These are phyloP conservation scores for Bombus soroeensis DNA, from an alignment of 1,140 invertebrate species.

Conservation along the genomic window DNA sequence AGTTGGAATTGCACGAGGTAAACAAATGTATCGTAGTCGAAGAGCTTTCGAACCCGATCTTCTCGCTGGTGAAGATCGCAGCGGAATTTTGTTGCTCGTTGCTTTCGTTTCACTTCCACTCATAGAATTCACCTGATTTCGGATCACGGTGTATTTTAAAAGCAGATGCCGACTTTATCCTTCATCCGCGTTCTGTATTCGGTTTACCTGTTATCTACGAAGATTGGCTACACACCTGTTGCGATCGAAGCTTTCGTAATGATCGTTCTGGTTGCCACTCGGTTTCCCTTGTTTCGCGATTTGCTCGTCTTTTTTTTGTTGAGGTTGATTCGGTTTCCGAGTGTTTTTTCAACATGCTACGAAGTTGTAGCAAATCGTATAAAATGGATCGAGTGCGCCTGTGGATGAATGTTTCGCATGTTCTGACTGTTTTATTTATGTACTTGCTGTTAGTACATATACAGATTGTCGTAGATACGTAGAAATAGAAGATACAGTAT, in stretches of 20 bases:
- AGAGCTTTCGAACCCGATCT: no score
- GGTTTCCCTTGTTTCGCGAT: neutral
- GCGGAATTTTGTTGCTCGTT: no score
- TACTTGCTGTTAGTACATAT: no score
- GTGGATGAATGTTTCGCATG: neutral
- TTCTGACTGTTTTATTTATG: neutral
- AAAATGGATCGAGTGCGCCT: neutral
- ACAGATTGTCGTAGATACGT: no score
- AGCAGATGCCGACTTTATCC: no score
- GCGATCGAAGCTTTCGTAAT: constrained; percentile 21
- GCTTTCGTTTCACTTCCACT: no score
- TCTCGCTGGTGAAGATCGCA: no score
- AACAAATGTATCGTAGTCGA: no score
- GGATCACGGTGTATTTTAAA: neutral
- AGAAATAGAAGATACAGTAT: no score
- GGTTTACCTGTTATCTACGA: constrained; percentile 1
- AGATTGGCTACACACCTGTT: constrained; percentile 28
- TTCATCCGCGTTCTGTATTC: neutral
- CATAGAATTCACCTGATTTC: neutral
- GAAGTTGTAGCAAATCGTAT: neutral
- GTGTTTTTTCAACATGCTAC: neutral
- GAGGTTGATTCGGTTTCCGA: neutral
- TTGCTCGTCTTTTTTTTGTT: neutral
- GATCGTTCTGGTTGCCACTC: neutral
- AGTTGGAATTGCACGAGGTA: no score